Percentiles rank a stretch among this genome's conserved stretches.
phyloP scores from a whole-genome alignment of 2,113 vertebrate species.

The Saccopteryx leptura region DNA sequence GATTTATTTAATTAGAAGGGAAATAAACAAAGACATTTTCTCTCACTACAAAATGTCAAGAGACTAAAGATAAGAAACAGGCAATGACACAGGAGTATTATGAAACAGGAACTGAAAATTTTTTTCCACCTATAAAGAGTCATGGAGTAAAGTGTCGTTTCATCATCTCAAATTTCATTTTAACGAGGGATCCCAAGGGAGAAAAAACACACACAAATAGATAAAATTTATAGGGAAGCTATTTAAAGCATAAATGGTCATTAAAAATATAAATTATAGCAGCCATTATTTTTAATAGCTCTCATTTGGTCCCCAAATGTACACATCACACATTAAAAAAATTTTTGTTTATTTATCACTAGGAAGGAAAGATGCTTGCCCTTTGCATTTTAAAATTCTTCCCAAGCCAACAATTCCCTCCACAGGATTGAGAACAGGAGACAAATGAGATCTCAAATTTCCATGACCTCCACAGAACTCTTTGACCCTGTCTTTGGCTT shows the following conservation, averaged over 20 bases:
- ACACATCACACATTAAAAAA: background rate
- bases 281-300: background rate
- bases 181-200: background rate
- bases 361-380: background rate
- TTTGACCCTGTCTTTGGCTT: background rate
- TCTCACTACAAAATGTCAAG: conserved; percentile 38
- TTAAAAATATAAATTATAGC: background rate
- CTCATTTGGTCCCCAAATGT: background rate
- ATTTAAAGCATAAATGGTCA: background rate
- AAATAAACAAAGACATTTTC: conserved; percentile 64
- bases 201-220: background rate
- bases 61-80: background rate
- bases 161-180: conserved; percentile 9
- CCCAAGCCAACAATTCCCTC: background rate
- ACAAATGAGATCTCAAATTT: background rate
- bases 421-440: background rate
- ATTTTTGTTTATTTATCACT: background rate
- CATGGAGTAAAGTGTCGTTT: background rate
- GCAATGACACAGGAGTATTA: background rate
- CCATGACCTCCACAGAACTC: background rate
- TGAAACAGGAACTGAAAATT: background rate
- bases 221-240: background rate
- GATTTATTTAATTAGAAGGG: conserved; percentile 53
- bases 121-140: background rate
- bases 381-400: conserved; percentile 1